Evolutionary conservation across 2,797 vertebrate species (phyloP), one percentile per base, ranked within the genome.

Genomic region (Loriculus beryllinus): DNA sequence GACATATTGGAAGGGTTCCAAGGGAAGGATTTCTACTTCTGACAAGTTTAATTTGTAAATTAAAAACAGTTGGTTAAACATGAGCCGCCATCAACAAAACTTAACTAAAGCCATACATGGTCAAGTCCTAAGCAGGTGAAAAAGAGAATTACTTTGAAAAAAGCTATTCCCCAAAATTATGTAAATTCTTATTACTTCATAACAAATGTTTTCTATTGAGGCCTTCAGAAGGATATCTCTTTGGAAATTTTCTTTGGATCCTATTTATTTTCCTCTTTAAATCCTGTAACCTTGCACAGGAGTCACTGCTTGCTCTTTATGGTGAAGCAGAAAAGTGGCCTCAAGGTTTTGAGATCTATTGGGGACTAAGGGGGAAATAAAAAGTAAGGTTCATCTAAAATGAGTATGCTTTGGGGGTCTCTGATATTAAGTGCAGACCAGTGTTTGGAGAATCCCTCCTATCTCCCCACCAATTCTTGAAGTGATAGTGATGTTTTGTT

Each of bases 31-130:
- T 98, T 99, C 97, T 98, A 98, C 98, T 98, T 98, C 98, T 98
- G 98, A 98, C 97, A 98, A 98, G 98, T 98, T 98, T 98, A 98
- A 98, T 98, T 98, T 98, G 98, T 98, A 98, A 98, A 98, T 98
- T 98, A 98, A 98, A 98, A 98, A 98, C 98, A 98, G 98, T 98
- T 98, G 97, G 98, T 98, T 98, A 98, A 98, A 98, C 97, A 97
- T 98, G 98, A 98, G 97, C 97, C 83, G 97, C 97, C 97, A 98
- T 98, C 97, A 98, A 98, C 97, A 98, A 97, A 98, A 97, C 97
- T 98, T 98, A 98, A 98, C 97, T 96, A 97, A 98, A 98, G 97
- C 97, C 98, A 98, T 98, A 95, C 98, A 93, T 76, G 85, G 97
- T 91, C 94, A 97, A 97, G 97, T 95, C 95, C 93, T 94, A 97